A percentile compares a stretch with the other conserved stretches of the same genome.
These are phyloP conservation scores for Spheniscus mendiculus DNA, from an alignment of 2,113 vertebrate species.

Conservation along the genomic window DNA sequence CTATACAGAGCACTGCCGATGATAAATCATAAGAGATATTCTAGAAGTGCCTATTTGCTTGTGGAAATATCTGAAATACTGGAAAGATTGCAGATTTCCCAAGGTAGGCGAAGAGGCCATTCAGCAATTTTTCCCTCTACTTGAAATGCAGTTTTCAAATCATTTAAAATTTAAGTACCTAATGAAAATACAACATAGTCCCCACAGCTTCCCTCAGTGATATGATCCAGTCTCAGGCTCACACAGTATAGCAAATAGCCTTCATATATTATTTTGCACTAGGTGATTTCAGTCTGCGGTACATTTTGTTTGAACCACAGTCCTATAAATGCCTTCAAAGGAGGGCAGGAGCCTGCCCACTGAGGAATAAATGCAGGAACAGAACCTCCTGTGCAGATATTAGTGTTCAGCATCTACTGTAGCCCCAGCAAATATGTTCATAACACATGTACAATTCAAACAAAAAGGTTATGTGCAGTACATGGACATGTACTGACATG, in stretches of 20 bases:
- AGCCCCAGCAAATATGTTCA: not conserved
- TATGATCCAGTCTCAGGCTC: not conserved
- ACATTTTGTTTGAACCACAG: not conserved
- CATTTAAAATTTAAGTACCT: slow-evolving; percentile 23
- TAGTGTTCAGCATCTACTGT: slow-evolving; percentile 21
- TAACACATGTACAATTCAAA: slow-evolving; percentile 42
- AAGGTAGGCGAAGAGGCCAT: slow-evolving; percentile 16
- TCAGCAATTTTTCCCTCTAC: slow-evolving; percentile 24
- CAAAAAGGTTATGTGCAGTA: slow-evolving; percentile 56
- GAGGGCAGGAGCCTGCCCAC: slow-evolving; percentile 14
- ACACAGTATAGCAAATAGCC: not conserved
- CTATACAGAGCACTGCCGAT: slow-evolving; percentile 2
- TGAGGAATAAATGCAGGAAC: slow-evolving; percentile 12
- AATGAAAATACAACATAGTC: not conserved
- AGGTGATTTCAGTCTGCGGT: not conserved
- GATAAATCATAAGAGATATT: slow-evolving; percentile 51
- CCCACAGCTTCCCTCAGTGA: not conserved
- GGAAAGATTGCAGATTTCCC: slow-evolving; percentile 55
- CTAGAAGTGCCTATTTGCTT: slow-evolving; percentile 50
- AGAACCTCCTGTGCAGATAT: slow-evolving; percentile 59
- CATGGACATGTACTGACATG: slow-evolving; percentile 49
- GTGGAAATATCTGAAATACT: slow-evolving; percentile 65
- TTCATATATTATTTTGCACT: not conserved
- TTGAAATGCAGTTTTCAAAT: slow-evolving; percentile 43
- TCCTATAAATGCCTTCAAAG: slow-evolving; percentile 18